phyloP scores from a whole-genome alignment of 2,113 vertebrate species.

The Pogonocichla stellata region DNA sequence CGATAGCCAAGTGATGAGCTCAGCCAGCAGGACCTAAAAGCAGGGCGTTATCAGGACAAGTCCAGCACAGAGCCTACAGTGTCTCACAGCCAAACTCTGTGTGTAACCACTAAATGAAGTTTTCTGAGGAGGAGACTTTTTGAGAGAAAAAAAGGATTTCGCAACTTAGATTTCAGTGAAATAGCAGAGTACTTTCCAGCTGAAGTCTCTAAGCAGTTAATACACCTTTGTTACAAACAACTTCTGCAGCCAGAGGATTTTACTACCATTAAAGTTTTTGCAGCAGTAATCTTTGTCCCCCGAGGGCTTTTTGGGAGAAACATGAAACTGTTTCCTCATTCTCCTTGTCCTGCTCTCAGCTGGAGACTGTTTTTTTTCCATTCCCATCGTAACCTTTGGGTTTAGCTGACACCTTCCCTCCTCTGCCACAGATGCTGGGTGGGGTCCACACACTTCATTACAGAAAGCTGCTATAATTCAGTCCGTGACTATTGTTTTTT shows the following conservation, averaged over 20 bases:
- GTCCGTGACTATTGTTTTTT: background rate
- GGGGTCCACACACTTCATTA: conserved; percentile 47
- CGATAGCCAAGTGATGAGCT: conserved; percentile 12
- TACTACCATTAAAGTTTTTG: conserved; percentile 43
- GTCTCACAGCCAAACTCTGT: background rate
- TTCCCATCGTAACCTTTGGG: conserved; percentile 1
- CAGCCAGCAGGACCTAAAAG: background rate
- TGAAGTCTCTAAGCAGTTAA: conserved; percentile 9
- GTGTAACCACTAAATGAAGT: background rate
- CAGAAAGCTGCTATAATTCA: conserved; percentile 16
- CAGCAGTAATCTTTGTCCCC: conserved; percentile 41
- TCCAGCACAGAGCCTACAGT: background rate
- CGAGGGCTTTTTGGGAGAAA: conserved; percentile 49
- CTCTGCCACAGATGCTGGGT: conserved; percentile 46
- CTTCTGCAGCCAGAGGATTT: conserved; percentile 47
- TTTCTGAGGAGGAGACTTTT: background rate
- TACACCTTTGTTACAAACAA: conserved; percentile 34
- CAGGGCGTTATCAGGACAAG: background rate
- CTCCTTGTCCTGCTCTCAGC: conserved; percentile 25
- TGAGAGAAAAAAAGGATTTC: background rate
- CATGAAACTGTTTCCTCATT: conserved; percentile 50
- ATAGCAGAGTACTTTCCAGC: background rate
- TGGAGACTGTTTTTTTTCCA: conserved; percentile 56
- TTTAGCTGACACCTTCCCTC: conserved; percentile 36
- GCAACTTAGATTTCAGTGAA: background rate